Evolutionary conservation across 2,888 invertebrate genomes (phyloP), one percentile per base, ranked within the genome.

Genomic region (Slavum lentiscoides): DNA sequence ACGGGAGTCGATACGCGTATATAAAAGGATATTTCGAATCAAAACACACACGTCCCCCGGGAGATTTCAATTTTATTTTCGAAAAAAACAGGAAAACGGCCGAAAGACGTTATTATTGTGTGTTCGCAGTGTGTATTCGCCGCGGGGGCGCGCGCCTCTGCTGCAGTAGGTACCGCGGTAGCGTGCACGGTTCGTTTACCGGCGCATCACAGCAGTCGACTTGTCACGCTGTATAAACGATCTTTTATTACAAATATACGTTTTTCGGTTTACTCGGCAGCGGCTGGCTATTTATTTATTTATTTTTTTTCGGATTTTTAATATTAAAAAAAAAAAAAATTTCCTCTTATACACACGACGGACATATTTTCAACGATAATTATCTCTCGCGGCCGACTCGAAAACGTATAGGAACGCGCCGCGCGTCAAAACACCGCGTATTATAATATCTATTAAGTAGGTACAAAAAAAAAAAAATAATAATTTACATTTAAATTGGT

Each of bases 401-500:
- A 2, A 30, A 30, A 30, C 30, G 30, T 4, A 30, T 43, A 4
- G 6, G 6, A 43, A 4, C 6, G 19, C 66, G 39, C 6, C 53
- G 13, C 74, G 62, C 69, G 68, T 62, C 37, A 23, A 53, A 61
- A 69, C 15, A 53, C 53, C n/a, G n/a, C n/a, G n/a, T n/a, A n/a
- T n/a, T n/a, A n/a, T n/a, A 17, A 30, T 30, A 30, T 30, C 30
- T 30, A 30, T 30, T 53, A 62, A 13, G 13, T 30, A 5, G 30
- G 13, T 62, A 62, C 15, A 13, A 30, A 23, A 2, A 15, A 13
- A 59, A 9, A 39, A 64, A 43, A 59, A 55, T 21, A 67, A 67
- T 70, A 70, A 80, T 80, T 80, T 80, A 80, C 77, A 80, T 80
- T 80, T 80, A 80, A 70, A 80, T 80, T 80, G 70, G 64, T 70